These are phyloP conservation scores for Coracias cyanogaster DNA, from an alignment of 2,797 vertebrate species.

Conservation along the genomic window DNA sequence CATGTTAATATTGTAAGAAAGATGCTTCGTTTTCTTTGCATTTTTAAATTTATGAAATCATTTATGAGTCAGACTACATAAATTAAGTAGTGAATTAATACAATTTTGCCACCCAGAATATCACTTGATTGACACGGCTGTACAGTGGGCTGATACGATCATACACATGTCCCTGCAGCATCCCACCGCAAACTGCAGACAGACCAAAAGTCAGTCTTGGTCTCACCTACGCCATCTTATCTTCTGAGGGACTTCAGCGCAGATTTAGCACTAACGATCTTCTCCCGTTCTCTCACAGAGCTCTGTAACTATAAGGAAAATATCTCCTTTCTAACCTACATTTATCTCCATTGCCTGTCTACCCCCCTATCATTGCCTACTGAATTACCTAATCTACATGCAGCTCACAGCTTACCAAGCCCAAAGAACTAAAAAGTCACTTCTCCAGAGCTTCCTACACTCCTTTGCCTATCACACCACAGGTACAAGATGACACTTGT, in stretches of 20 bases:
- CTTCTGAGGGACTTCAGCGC: neutral
- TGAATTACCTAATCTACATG: neutral
- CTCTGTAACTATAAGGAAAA: neutral
- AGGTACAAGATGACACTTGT: fast-evolving
- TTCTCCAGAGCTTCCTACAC: neutral
- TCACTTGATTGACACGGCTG: fast-evolving
- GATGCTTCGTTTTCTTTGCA: neutral
- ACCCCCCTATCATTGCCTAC: neutral
- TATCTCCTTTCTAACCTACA: neutral
- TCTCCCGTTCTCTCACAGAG: neutral
- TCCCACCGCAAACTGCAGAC: neutral
- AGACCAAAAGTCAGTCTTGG: neutral
- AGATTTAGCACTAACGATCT: neutral
- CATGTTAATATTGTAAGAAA: neutral
- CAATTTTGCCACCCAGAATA: neutral
- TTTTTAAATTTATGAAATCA: neutral
- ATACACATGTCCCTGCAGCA: fast-evolving
- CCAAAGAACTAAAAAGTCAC: neutral
- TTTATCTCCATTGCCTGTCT: neutral
- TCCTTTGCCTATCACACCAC: neutral
- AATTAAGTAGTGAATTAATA: neutral
- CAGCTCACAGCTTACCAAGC: neutral
- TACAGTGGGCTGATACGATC: neutral
- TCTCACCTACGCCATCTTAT: neutral
- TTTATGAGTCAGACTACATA: neutral